Conservation (phyloP, 2,797 vertebrate genomes). For the Microcaecilia unicolor region DNA sequence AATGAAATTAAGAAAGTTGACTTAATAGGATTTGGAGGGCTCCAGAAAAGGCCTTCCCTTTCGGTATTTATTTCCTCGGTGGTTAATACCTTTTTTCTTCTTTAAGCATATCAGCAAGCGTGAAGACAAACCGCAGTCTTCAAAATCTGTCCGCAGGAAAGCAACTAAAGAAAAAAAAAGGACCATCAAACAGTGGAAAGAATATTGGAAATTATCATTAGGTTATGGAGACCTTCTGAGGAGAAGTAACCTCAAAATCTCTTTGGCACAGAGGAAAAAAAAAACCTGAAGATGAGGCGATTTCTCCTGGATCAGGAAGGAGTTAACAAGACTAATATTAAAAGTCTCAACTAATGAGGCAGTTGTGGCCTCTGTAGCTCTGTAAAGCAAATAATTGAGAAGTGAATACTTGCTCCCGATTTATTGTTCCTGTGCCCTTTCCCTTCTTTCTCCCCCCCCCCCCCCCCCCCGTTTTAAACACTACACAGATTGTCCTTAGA, state of each 20-base stretch:
- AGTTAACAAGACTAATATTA: conserved; percentile 13
- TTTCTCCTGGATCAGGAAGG: conserved; percentile 21
- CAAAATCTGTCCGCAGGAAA: conserved; percentile 21
- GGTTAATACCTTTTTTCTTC: conserved; percentile 32
- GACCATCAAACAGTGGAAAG: conserved; percentile 43
- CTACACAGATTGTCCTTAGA: neutral
- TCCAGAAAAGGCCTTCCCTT: conserved; percentile 37
- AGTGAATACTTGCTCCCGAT: neutral
- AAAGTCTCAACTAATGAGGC: neutral
- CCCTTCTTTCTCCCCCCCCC: too few relatives aligned
- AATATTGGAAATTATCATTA: conserved; percentile 44
- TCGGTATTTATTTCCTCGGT: conserved; percentile 37
- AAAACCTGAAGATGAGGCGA: conserved; percentile 12
- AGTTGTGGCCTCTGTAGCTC: rapidly evolving
- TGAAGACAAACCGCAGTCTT: conserved; percentile 18
- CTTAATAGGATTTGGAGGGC: conserved; percentile 25
- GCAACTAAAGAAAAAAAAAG: conserved; percentile 21
- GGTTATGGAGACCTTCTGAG: conserved; percentile 27
- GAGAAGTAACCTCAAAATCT: rapidly evolving
- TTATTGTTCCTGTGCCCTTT: neutral
- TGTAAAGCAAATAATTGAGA: neutral
- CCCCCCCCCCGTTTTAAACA: too few relatives aligned
- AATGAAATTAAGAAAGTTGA: conserved; percentile 13
- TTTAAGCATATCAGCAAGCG: conserved; percentile 38
- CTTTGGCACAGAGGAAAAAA: neutral